These are phyloP conservation scores for Platysternon megacephalum DNA, from an alignment of 2,113 vertebrate species.

Conservation along the genomic window DNA sequence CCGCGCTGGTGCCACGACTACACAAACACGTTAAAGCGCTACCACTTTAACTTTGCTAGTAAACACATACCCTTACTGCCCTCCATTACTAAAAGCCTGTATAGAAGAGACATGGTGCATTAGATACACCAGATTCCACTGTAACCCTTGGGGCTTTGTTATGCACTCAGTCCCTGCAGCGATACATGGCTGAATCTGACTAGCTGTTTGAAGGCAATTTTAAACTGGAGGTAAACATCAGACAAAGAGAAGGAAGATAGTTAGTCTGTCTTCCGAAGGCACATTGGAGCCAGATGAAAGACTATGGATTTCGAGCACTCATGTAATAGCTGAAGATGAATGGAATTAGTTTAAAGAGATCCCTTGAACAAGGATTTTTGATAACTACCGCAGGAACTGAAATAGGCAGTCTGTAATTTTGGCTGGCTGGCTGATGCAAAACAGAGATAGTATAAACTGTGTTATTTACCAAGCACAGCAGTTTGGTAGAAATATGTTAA, in stretches of 20 bases:
- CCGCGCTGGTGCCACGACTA: no score
- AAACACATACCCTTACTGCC: neutral
- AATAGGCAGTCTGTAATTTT: constrained; percentile 29
- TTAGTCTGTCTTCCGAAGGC: neutral
- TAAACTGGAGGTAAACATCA: constrained; percentile 34
- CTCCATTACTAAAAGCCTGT: neutral
- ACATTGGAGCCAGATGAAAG: constrained; percentile 12
- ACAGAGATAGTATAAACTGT: constrained; percentile 1
- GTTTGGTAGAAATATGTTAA: neutral
- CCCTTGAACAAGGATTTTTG: neutral
- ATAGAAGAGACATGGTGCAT: neutral
- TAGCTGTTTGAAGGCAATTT: constrained; percentile 42
- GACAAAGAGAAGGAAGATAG: neutral
- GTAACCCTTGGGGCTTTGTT: neutral
- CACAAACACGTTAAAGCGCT: no score
- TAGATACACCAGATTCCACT: neutral
- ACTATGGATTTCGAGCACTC: neutral
- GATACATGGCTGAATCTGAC: neutral
- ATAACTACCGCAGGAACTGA: constrained; percentile 20
- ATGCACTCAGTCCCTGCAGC: neutral
- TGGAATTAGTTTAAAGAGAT: neutral
- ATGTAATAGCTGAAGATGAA: constrained; percentile 1
- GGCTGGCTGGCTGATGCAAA: neutral
- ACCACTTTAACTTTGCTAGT: no score
- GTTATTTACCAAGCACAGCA: constrained; percentile 17